These are phyloP conservation scores for Dioctria linearis DNA, from an alignment of 2,888 invertebrate genomes.

Conservation along the genomic window DNA sequence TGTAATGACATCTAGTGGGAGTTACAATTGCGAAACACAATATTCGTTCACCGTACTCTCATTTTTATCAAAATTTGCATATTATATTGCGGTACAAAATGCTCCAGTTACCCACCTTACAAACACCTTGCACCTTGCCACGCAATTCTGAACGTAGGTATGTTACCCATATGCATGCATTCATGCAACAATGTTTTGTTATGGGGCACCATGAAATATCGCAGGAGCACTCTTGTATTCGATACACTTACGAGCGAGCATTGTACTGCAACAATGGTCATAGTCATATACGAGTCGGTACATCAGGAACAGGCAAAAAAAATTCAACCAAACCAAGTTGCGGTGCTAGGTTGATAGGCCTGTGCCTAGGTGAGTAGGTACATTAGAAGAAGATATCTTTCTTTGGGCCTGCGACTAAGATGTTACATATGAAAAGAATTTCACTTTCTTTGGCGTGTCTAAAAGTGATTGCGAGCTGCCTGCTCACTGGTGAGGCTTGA, in stretches of 20 bases:
- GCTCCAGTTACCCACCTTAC: conserved; percentile 42
- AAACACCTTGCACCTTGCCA: conserved; percentile 34
- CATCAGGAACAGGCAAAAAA: no score
- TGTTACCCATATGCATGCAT: conserved; percentile 3
- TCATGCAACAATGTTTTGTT: conserved; percentile 19
- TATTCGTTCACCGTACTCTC: not conserved
- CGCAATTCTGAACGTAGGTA: conserved; percentile 24
- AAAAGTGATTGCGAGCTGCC: conserved; percentile 36
- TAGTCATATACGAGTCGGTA: not conserved
- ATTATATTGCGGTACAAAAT: conserved; percentile 34
- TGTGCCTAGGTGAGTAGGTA: no score
- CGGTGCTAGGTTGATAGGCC: no score
- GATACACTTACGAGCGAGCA: not conserved
- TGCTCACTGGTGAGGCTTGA: conserved; percentile 7
- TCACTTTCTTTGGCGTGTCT: conserved; percentile 56
- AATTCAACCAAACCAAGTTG: no score
- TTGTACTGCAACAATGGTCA: conserved; percentile 40
- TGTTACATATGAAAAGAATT: conserved; percentile 56
- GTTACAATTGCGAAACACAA: not conserved
- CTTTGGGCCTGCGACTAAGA: conserved; percentile 35
- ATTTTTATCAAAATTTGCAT: conserved; percentile 26
- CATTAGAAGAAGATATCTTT: conserved; percentile 9
- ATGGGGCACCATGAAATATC: not conserved
- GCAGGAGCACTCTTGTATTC: conserved; percentile 8
- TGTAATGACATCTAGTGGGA: conserved; percentile 8